Evolutionary conservation across 2,797 vertebrate species (phyloP).

Genomic region (Columba guinea): DNA sequence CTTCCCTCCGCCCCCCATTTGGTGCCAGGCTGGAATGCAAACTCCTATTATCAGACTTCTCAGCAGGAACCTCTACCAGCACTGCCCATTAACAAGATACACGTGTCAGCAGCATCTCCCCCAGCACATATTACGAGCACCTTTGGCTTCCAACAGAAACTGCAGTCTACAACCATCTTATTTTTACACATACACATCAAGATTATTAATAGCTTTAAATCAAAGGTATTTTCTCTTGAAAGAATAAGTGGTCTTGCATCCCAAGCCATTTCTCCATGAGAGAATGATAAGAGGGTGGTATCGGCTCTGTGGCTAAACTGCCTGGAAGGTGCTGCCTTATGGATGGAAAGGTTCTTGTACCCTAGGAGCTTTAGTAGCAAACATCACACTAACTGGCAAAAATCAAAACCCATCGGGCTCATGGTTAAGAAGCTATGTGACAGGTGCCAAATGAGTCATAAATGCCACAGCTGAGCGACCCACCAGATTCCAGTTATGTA

Average conservation of each 20-base stretch:
- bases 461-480: too few relatives aligned
- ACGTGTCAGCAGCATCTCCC: accelerated
- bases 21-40: not conserved
- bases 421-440: too few relatives aligned
- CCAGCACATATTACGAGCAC: accelerated
- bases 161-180: not conserved
- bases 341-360: too few relatives aligned
- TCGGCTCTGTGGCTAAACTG: too few relatives aligned
- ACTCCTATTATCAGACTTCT: not conserved
- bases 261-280: not conserved
- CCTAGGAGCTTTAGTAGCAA: too few relatives aligned
- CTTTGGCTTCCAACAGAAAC: not conserved
- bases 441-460: too few relatives aligned
- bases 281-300: not conserved
- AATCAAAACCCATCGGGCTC: too few relatives aligned
- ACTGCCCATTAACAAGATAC: not conserved
- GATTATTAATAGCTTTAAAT: not conserved
- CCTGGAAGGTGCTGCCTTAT: too few relatives aligned
- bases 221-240: not conserved
- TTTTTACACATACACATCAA: not conserved
- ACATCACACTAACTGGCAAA: too few relatives aligned
- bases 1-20: too few relatives aligned
- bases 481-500: too few relatives aligned
- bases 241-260: not conserved
- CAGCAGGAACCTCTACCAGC: not conserved